Evolutionary conservation across 2,113 vertebrate species (phyloP), one percentile per base, ranked within the genome.

Genomic region (Zosterops japonicus): DNA sequence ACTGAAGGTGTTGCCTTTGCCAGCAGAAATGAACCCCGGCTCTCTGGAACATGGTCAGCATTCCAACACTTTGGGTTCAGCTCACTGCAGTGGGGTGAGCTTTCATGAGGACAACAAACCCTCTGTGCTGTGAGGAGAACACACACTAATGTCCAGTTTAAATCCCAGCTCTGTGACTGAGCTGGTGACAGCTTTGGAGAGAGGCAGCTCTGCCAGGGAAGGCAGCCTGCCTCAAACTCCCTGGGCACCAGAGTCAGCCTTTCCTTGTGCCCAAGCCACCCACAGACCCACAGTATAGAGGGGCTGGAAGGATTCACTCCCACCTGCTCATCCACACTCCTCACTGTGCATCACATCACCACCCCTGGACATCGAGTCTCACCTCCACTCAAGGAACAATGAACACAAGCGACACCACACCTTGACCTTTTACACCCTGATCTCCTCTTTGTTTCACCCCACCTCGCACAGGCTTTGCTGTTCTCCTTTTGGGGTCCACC

Each of bases 51-150:
- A 1, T 0, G 6, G 7, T 7, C 35, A 65, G 46, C 35, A n/a
- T 35, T 31, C 41, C 53, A 47, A 31, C 41, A 53, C 33, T 52
- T 50, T 2, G 21, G 14, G 14, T 56, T 83, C 28, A 24, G 25
- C 50, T 52, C 7, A 1, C 6, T 44, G 70, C 56, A 64, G 59
- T 14, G 18, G 74, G 1, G 24, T 20, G 65, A 72, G 12, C 65
- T 46, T 28, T 11, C 60, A 11, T 0, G 18, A 56, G 78, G 42
- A n/a, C 50, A 23, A 9, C 46, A 65, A 71, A 60, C 36, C 52
- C 4, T 0, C 5, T 0, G 1, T 9, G 69, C 50, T 56, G 68
- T 4, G 1, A 1, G 70, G 19, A 74, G 50, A 52, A 2, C 50
- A 18, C 6, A 8, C 23, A 1, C 6, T 11, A 7, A 31, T 1